Evolutionary conservation across 2,113 vertebrate species (phyloP), one percentile per base, ranked within the genome.

Genomic region (Nerophis ophidion): DNA sequence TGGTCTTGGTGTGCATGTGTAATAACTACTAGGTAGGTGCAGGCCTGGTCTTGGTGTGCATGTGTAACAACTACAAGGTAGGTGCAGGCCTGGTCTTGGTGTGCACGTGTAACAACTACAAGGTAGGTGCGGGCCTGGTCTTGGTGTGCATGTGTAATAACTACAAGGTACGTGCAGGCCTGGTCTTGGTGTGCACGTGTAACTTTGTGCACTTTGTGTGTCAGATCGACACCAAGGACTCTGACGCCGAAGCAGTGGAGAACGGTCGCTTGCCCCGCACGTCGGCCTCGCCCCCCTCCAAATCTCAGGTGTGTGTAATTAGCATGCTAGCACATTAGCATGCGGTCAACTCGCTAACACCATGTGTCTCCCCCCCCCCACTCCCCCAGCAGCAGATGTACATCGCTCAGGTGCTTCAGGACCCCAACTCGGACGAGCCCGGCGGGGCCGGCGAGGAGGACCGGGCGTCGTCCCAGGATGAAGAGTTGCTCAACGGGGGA

Each of bases 361-460:
- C 58, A n/a, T 35, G 2, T 42, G 9, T 65, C 6, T n/a, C 61
- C 15, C 2, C 26, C 26, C 26, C 26, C 26, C 2, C 34, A 6
- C 63, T 5, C 17, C 61, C 15, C 65, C 72, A 80, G 82, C 86
- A 89, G 61, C 91, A 98, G 94, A 92, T 93, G 89, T 98, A 98
- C 89, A 97, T 98, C 19, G 96, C 96, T 57, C 94, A 97, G 87
- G 96, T 98, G 66, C 92, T 98, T 60, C 96, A 98, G 83, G 96
- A 98, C 82, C 92, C 91, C 4, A 88, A 89, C 0, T 90, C 92
- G 0, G 94, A 98, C 35, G 93, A 89, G 0, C 92, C 92, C 0
- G 87, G 89, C 0, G 87, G 83, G 1, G 89, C 84, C 0, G 89
- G 89, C 0, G 92, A 93, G 65, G 90, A 92, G 0, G 92, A 93